Base-by-base conservation (phyloP, 2,888 invertebrate genomes). In the Heliothis peltigera region DNA sequence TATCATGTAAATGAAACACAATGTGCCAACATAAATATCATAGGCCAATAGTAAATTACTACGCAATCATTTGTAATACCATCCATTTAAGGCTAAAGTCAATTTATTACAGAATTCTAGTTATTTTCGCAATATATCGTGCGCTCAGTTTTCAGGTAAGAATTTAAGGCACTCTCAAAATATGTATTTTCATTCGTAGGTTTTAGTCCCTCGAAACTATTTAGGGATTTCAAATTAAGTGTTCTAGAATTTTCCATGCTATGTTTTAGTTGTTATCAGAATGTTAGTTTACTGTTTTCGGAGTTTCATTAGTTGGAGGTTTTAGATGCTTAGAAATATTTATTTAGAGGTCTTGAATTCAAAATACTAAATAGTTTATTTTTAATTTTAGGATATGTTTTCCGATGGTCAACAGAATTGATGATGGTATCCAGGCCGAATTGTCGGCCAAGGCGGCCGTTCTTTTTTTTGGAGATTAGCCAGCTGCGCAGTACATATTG, bases 161-260 rank as follows among this genome's bases (percentile, higher is more conserved):
- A 44, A 49, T 68, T 51, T 46, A 19, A 22, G 18, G 22, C 8
- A 28, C 7, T 18, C 55, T 47, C 10, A 18, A 32, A 22, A 4
- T 12, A 76, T 49, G 58, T 64, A 43, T 46, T 64, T 19, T 19
- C 42, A 44, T 32, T 61, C 43, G 47, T 48, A 18, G 57, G 49
- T 60, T 25, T 52, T 42, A 17, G 28, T 28, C 17, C n/a, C 42
- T 56, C 43, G 62, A 66, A 67, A 47, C 21, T 62, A 59, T 64
- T 56, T 22, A 63, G 62, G 59, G 56, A 77, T 77, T 74, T 75
- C 66, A 47, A 62, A 77, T 77, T 57, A 62, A 73, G 43, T 72
- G 39, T 7, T 53, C 19, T 44, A 48, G 22, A 46, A 12, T 44
- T 71, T 54, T 43, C 0, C 1, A 17, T 22, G 4, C 4, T 28